phyloP scores from a whole-genome alignment of 2,888 invertebrate genomes.

The Tribolium freemani region DNA sequence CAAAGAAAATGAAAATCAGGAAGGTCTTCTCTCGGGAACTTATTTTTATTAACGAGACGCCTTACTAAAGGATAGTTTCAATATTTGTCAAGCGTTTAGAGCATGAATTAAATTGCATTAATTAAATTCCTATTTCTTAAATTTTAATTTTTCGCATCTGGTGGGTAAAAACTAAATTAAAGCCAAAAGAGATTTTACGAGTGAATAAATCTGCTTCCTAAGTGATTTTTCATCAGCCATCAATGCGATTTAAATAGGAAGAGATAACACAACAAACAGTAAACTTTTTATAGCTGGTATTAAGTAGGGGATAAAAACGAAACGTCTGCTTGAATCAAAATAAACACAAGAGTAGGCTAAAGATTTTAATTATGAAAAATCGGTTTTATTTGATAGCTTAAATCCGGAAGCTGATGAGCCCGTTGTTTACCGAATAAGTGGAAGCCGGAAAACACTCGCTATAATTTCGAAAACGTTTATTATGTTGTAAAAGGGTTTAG shows the following conservation, averaged over 20 bases:
- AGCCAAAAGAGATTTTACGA: neutral
- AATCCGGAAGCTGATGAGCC: conserved; percentile 7
- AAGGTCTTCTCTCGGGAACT: too few relatives aligned
- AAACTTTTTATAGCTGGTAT: conserved; percentile 9
- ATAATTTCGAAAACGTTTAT: conserved; percentile 31
- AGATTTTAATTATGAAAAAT: conserved; percentile 28
- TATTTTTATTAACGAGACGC: too few relatives aligned
- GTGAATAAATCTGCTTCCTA: neutral
- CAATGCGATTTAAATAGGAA: conserved; percentile 17
- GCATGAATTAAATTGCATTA: neutral
- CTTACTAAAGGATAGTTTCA: neutral
- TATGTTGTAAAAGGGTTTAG: conserved; percentile 34
- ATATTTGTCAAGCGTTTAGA: neutral
- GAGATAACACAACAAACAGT: conserved; percentile 13
- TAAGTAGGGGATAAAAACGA: conserved; percentile 7
- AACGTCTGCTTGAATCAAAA: conserved; percentile 21
- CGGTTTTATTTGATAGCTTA: conserved; percentile 9
- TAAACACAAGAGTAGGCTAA: neutral
- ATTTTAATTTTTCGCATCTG: neutral
- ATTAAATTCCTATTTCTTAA: neutral
- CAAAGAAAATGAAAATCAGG: neutral
- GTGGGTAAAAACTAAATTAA: neutral
- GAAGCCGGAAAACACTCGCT: conserved; percentile 22
- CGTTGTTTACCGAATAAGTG: conserved; percentile 23
- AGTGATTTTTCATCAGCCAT: conserved; percentile 25